Conservation (phyloP, 2,797 vertebrate species). For the Antrozous pallidus region DNA sequence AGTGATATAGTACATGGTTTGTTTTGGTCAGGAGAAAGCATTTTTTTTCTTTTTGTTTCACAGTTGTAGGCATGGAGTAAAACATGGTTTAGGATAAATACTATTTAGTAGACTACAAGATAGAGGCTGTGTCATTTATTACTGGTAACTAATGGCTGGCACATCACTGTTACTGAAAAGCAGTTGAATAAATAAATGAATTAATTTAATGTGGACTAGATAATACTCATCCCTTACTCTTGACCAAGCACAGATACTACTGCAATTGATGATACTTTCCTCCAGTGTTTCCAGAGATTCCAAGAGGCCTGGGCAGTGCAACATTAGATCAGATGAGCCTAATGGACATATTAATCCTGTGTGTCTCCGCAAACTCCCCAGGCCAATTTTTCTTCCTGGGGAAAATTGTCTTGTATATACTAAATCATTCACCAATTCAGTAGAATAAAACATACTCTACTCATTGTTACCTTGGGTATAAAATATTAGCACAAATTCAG, state of each 20-base stretch:
- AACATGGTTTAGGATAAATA: not conserved
- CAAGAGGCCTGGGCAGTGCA: not conserved
- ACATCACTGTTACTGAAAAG: not conserved
- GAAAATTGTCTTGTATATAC: not conserved
- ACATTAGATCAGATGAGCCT: not conserved
- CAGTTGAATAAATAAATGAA: not conserved
- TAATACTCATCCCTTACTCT: not conserved
- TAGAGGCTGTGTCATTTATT: not conserved
- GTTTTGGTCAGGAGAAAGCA: not conserved
- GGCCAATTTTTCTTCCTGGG: not conserved
- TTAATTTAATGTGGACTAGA: not conserved
- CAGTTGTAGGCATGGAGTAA: not conserved
- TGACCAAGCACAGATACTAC: not conserved
- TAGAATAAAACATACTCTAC: not conserved
- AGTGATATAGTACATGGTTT: not conserved
- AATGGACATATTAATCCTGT: not conserved
- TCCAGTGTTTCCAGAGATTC: not conserved
- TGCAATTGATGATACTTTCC: not conserved
- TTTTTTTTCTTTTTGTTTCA: not conserved
- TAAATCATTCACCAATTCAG: not conserved
- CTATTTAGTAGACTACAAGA: not conserved
- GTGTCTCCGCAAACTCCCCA: not conserved
- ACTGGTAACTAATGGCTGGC: not conserved
- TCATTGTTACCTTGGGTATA: not conserved
- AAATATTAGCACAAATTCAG: not conserved